A percentile compares a stretch with the other conserved stretches of the same genome.
These are phyloP conservation scores for Pagetopsis macropterus DNA, from an alignment of 2,797 vertebrate species.

Conservation along the genomic window DNA sequence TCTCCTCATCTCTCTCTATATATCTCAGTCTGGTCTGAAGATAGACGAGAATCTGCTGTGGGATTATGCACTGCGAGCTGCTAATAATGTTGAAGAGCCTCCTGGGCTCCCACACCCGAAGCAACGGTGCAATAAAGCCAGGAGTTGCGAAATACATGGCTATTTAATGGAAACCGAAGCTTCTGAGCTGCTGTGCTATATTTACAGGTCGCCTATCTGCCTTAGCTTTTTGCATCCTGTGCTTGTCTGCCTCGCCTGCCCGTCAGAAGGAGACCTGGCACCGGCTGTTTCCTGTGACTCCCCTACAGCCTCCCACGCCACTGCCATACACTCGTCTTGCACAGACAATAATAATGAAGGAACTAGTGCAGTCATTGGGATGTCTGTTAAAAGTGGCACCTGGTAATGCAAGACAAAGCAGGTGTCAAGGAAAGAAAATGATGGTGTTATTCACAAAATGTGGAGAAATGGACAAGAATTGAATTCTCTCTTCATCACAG, in stretches of 20 bases:
- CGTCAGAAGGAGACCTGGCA: slow-evolving; percentile 66
- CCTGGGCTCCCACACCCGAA: slow-evolving; percentile 78
- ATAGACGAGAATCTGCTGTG: slow-evolving; percentile 75
- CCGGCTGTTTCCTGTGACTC: slow-evolving; percentile 67
- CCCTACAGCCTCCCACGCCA: slow-evolving; percentile 69
- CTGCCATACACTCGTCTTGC: slow-evolving; percentile 46
- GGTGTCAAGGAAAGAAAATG: slow-evolving; percentile 38
- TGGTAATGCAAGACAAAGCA: slow-evolving; percentile 40
- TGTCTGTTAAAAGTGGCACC: slow-evolving; percentile 58
- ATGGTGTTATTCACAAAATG: slow-evolving; percentile 36
- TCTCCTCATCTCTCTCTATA: slow-evolving; percentile 59
- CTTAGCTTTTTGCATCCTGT: slow-evolving; percentile 49
- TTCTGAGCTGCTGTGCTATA: slow-evolving; percentile 79
- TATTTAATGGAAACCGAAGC: slow-evolving; percentile 83
- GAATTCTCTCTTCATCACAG: slow-evolving; percentile 52
- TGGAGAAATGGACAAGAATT: slow-evolving; percentile 20
- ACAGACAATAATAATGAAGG: slow-evolving; percentile 51
- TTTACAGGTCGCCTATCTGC: slow-evolving; percentile 78
- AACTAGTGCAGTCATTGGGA: slow-evolving; percentile 25
- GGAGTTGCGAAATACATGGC: slow-evolving; percentile 78
- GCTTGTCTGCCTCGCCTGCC: slow-evolving; percentile 59
- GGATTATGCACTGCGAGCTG: slow-evolving; percentile 83
- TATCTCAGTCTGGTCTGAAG: slow-evolving; percentile 75
- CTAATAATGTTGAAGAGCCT: slow-evolving; percentile 87
- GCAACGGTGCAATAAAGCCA: slow-evolving; percentile 87